Evolutionary conservation across 2,888 invertebrate genomes (phyloP).

Genomic region (Leuctra nigra): DNA sequence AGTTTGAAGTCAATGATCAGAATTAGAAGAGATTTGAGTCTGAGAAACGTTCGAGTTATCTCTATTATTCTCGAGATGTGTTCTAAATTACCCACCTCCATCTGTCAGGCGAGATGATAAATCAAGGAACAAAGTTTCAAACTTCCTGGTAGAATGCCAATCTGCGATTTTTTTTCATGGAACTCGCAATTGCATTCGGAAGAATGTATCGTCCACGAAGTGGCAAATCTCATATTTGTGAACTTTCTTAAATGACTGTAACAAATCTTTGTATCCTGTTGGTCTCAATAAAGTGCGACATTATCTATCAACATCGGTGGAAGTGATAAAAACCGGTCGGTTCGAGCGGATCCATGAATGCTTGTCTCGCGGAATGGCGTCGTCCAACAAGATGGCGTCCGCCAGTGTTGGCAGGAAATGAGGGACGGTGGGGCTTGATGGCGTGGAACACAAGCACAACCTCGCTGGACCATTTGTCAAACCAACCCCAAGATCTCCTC

Average conservation of each 20-base stretch:
- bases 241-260: not conserved
- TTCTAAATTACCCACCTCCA: constrained; percentile 10
- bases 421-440: constrained; percentile 6
- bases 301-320: not conserved
- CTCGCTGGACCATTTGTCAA: constrained; percentile 17
- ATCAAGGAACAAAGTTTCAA: not conserved
- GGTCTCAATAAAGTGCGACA: not conserved
- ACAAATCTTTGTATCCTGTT: not conserved
- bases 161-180: not conserved
- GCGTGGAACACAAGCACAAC: constrained; percentile 9
- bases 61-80: constrained; percentile 6
- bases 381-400: not conserved
- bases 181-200: not conserved
- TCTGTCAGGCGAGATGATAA: constrained; percentile 10
- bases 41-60: not conserved
- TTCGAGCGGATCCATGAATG: no score
- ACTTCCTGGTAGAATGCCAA: constrained; percentile 7
- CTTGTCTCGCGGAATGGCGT: no score
- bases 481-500: not conserved
- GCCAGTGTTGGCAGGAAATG: constrained; percentile 9
- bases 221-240: not conserved
- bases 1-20: constrained; percentile 5
- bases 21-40: constrained; percentile 7
- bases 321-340: no score
- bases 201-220: not conserved